These are phyloP conservation scores for Dromius quadrimaculatus DNA, from an alignment of 2,888 invertebrate species.

Conservation along the genomic window DNA sequence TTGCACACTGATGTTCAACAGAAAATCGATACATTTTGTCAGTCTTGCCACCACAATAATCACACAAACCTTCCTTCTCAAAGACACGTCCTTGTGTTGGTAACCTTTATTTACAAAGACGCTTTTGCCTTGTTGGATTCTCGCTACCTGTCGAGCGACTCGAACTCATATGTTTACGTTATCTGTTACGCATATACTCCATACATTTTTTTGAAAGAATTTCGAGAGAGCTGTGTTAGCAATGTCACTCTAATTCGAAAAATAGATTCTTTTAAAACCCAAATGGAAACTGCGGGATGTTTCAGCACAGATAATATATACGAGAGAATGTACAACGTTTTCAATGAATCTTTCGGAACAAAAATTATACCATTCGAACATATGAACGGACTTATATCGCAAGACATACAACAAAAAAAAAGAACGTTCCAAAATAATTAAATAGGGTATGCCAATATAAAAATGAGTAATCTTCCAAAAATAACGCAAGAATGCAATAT, in stretches of 20 bases:
- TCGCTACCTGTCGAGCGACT: slow-evolving; percentile 19
- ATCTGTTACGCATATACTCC: slow-evolving; percentile 29
- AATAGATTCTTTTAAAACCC: slow-evolving; percentile 38
- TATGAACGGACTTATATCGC: no score
- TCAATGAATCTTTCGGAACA: no score
- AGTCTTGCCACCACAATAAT: slow-evolving; percentile 23
- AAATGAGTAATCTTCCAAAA: slow-evolving; percentile 11
- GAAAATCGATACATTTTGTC: slow-evolving; percentile 52
- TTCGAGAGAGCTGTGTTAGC: slow-evolving; percentile 34
- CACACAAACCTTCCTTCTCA: slow-evolving; percentile 1
- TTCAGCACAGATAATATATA: slow-evolving; percentile 1
- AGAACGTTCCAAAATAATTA: no score
- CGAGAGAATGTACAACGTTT: no score
- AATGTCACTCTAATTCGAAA: slow-evolving; percentile 38
- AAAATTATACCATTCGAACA: no score
- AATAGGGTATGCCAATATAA: background rate
- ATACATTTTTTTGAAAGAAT: slow-evolving; percentile 2
- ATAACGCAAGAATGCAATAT: slow-evolving; percentile 14
- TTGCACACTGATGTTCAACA: slow-evolving; percentile 46
- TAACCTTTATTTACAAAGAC: slow-evolving; percentile 45
- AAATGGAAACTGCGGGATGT: slow-evolving; percentile 6
- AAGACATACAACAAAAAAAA: no score
- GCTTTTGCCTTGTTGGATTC: slow-evolving; percentile 33
- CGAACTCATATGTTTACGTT: slow-evolving; percentile 24
- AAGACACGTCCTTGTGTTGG: slow-evolving; percentile 24